phyloP scores from a whole-genome alignment of 2,797 vertebrate genomes.

The Coregonus sp. region DNA sequence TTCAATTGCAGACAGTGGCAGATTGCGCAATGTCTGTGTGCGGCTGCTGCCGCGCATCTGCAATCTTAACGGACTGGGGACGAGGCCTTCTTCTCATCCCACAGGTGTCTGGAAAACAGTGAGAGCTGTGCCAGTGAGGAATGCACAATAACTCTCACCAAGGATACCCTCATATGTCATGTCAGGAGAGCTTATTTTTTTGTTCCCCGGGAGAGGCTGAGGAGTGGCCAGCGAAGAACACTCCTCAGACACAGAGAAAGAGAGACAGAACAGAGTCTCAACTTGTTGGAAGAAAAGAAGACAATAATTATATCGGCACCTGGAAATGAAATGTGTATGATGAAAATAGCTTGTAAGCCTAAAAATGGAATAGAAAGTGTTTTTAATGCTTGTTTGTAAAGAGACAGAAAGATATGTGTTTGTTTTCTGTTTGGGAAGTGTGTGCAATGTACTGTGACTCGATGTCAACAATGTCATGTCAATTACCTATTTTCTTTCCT shows the following conservation, averaged over 20 bases:
- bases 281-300: constrained; percentile 56
- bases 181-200: constrained; percentile 60
- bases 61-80: constrained; percentile 60
- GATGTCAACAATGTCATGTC: constrained; percentile 6
- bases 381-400: constrained; percentile 37
- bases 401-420: constrained; percentile 7
- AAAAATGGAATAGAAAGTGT: constrained; percentile 11
- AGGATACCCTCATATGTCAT: constrained; percentile 63
- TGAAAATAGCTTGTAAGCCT: constrained; percentile 1
- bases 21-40: constrained; percentile 66
- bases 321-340: constrained; percentile 48
- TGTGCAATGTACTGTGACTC: constrained; percentile 19
- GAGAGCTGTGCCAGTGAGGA: constrained; percentile 64
- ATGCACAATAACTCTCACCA: constrained; percentile 65
- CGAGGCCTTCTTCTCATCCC: constrained; percentile 67
- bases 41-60: constrained; percentile 72
- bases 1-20: constrained; percentile 72
- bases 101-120: constrained; percentile 69
- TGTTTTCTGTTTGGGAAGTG: constrained; percentile 16
- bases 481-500: constrained; percentile 28
- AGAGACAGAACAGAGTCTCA: constrained; percentile 43
- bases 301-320: constrained; percentile 50
- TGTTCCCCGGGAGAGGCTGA: constrained; percentile 67
- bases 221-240: constrained; percentile 65
- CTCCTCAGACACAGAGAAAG: constrained; percentile 14